These are phyloP conservation scores for Dryoscopus gambensis DNA, from an alignment of 2,113 vertebrate species.

Conservation along the genomic window DNA sequence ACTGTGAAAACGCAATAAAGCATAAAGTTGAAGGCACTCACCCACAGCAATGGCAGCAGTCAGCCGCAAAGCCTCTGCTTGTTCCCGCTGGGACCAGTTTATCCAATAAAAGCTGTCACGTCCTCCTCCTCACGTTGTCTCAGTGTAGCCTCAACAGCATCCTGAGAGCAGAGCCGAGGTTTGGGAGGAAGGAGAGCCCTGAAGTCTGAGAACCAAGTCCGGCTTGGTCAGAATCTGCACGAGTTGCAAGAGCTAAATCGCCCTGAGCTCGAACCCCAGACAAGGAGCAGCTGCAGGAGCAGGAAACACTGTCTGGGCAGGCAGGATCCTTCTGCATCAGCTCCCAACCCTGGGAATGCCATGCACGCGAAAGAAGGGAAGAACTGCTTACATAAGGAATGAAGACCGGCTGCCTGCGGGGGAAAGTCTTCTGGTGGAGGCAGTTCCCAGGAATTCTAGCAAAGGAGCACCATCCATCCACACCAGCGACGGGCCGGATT, in stretches of 20 bases:
- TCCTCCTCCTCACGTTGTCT: background rate
- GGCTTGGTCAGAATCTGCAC: background rate
- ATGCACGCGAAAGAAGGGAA: background rate
- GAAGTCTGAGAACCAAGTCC: background rate
- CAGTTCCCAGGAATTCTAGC: background rate
- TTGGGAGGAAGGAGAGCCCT: background rate
- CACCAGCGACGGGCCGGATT: background rate
- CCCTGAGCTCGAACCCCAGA: background rate
- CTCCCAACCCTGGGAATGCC: background rate
- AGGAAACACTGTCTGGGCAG: background rate
- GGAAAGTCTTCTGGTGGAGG: background rate
- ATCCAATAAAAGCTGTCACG: background rate
- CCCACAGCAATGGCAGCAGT: background rate
- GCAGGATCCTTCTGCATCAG: background rate
- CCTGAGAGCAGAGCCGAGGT: background rate
- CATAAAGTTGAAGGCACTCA: background rate
- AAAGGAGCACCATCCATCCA: background rate
- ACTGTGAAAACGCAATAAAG: background rate
- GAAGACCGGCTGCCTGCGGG: background rate
- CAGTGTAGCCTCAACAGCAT: background rate
- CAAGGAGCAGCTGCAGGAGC: background rate
- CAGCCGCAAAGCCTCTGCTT: background rate
- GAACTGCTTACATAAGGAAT: background rate
- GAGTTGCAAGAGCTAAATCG: background rate
- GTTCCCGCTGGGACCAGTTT: background rate